Conservation (phyloP, 2,113 vertebrate species). For the Sylvietta virens region DNA sequence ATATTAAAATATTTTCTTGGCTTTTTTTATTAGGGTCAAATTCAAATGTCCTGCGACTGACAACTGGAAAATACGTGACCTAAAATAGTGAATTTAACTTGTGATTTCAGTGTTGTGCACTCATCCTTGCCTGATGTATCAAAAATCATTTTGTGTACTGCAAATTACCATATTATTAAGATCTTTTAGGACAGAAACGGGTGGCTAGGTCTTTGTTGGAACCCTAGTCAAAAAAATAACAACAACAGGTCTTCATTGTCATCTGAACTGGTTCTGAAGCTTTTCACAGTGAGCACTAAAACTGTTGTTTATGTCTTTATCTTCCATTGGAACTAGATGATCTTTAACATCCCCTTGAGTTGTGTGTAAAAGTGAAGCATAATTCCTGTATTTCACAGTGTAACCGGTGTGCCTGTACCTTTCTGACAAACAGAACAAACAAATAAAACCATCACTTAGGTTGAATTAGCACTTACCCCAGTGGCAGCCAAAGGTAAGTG, state of each 20-base stretch:
- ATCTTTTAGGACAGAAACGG: background rate
- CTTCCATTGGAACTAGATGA: background rate
- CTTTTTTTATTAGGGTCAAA: background rate
- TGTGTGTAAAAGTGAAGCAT: background rate
- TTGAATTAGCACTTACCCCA: slow-evolving; percentile 13
- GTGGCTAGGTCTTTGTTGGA: background rate
- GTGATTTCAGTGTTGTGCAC: background rate
- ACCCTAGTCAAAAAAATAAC: too few species aligned
- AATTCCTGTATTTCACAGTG: background rate
- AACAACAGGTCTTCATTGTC: too few species aligned
- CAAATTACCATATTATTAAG: background rate
- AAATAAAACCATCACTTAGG: background rate
- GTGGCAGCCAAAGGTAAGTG: slow-evolving; percentile 10
- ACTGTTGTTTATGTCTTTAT: background rate
- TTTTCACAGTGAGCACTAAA: background rate
- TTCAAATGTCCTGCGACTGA: background rate
- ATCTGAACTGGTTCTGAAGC: background rate
- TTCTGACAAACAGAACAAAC: slow-evolving; percentile 28
- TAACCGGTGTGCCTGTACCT: background rate
- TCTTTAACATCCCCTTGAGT: background rate
- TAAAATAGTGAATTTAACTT: background rate
- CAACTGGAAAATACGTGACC: background rate
- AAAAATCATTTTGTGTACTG: background rate
- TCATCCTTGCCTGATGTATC: background rate
- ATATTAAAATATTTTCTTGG: background rate